Conservation (phyloP, 2,797 vertebrate genomes). For the Natrix natrix region DNA sequence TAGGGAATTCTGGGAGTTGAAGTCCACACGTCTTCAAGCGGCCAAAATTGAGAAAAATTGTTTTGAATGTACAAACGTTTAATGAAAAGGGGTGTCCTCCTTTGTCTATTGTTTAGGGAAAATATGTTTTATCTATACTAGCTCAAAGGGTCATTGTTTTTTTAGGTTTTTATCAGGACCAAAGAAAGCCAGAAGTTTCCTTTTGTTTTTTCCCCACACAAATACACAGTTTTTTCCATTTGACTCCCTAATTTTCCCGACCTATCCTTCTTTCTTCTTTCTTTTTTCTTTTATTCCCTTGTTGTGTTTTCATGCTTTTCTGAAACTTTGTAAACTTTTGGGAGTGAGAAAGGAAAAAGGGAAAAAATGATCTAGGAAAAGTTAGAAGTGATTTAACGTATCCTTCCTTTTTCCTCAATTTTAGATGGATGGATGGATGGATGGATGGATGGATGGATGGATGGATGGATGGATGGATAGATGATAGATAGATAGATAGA, state of each 20-base stretch:
- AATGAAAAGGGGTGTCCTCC: neutral
- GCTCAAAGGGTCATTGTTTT: neutral
- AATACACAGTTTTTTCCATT: neutral
- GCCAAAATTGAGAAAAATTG: neutral
- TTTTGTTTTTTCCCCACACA: too few relatives aligned
- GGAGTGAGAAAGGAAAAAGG: neutral
- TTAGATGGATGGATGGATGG: too few relatives aligned
- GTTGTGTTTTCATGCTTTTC: neutral
- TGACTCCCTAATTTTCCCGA: neutral
- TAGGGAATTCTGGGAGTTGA: neutral
- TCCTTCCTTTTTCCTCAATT: neutral
- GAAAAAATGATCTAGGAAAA: neutral
- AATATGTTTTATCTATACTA: neutral
- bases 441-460: too few relatives aligned
- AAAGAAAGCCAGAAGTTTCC: neutral
- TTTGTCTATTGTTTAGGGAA: neutral
- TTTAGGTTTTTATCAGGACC: neutral
- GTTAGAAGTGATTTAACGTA: neutral
- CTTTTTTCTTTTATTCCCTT: neutral
- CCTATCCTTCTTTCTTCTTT: neutral
- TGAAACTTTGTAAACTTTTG: neutral
- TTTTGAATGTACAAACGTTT: neutral
- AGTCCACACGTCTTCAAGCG: neutral
- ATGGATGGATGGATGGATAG: too few relatives aligned
- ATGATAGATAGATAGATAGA: too few relatives aligned